Percentiles rank a stretch among this genome's conserved stretches.
phyloP scores from a whole-genome alignment of 2,797 vertebrate genomes.

The Clarias laeviceps region DNA sequence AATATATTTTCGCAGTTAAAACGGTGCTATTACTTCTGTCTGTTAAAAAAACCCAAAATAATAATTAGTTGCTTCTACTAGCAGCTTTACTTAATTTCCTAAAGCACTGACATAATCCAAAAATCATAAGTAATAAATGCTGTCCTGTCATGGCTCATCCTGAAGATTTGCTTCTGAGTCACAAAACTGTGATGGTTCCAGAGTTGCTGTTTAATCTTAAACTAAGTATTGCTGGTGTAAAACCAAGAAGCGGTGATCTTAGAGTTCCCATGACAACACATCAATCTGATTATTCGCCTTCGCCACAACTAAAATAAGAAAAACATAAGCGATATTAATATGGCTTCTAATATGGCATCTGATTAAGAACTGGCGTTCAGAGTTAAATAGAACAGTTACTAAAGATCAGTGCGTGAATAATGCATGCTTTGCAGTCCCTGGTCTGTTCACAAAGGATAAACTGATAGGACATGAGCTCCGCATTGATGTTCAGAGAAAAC shows the following conservation, averaged over 20 bases:
- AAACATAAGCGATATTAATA: neutral
- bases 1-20: neutral
- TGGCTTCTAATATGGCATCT: neutral
- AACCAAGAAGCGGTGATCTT: neutral
- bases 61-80: neutral
- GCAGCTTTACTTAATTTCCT: neutral
- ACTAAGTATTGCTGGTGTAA: neutral
- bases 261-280: neutral
- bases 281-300: neutral
- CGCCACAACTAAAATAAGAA: neutral
- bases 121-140: conserved; percentile 69
- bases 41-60: neutral
- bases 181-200: neutral
- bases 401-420: neutral
- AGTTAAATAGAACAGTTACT: neutral
- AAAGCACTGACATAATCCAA: conserved; percentile 54
- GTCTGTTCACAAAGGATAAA: neutral
- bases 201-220: neutral
- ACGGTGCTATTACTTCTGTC: neutral
- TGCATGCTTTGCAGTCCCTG: neutral
- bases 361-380: neutral
- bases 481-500: neutral
- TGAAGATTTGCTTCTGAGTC: neutral
- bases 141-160: conserved; percentile 29
- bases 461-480: neutral